Base-by-base conservation (phyloP, 2,888 invertebrate genomes). In the Ophraella communa region DNA sequence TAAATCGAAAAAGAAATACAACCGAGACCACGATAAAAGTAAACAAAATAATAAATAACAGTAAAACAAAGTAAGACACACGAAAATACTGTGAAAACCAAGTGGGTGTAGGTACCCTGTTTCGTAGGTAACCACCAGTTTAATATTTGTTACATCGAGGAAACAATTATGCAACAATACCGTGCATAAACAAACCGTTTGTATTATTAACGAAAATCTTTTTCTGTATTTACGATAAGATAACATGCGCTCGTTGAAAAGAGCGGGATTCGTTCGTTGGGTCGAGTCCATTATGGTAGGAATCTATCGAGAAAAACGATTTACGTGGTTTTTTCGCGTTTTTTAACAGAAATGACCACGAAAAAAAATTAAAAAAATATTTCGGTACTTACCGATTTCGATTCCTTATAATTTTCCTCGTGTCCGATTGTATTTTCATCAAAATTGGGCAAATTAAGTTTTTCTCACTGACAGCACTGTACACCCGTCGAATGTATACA, bases 401-500 rank as follows among this genome's bases (percentile, higher is more conserved):
- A 88, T 84, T 85, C 85, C 75, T 83, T 80, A 82, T 86, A 86
- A 83, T 87, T 87, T 85, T 88, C 86, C 84, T 86, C 86, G 84
- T 87, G 89, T 85, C 88, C 85, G 80, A 85, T 82, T 76, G 87
- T 86, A 85, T 86, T 89, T 85, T 88, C 89, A 86, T 87, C 86
- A 84, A 89, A 85, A 86, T 90, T 84, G 87, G 88, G 88, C 88
- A 89, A 77, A 78, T 80, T 78, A 76, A 72, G 72, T 74, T 76
- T 73, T 78, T 78, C 74, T 77, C 79, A 80, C 78, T 81, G 79
- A 81, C 81, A 81, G 80, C 79, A 80, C 80, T 77, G 76, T 78
- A 81, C 80, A 81, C 81, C 79, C 79, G 78, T 80, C 82, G 80
- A 82, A 80, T 80, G 81, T 82, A 83, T 78, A 82, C 82, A 82